Evolutionary conservation across 2,797 vertebrate species (phyloP).

Genomic region (Ptychadena robeensis): DNA sequence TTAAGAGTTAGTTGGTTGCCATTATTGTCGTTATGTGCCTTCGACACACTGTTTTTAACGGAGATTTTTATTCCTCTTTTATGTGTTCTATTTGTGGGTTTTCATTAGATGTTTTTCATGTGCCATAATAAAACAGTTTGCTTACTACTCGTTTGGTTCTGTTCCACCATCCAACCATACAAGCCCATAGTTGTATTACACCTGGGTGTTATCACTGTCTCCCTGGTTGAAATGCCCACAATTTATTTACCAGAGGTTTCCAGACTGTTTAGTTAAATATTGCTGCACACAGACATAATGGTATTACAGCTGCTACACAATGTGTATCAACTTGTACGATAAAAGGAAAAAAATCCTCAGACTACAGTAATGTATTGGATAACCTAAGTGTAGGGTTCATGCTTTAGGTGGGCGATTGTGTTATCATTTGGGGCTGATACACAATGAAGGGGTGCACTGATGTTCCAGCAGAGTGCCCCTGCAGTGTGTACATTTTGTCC

Average conservation of each 20-base stretch:
- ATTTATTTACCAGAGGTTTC: conserved; percentile 9
- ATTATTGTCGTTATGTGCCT: conserved; percentile 21
- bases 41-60: conserved; percentile 15
- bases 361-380: not conserved
- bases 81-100: conserved; percentile 34
- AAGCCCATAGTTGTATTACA: conserved; percentile 1
- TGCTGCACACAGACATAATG: not conserved
- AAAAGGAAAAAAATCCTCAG: not conserved
- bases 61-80: conserved; percentile 14
- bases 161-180: conserved; percentile 11
- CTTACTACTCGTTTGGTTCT: not conserved
- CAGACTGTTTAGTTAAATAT: conserved; percentile 9
- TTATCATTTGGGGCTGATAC: too few species aligned
- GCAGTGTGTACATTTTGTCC: too few species aligned
- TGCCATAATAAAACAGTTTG: conserved; percentile 13
- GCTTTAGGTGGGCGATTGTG: too few species aligned
- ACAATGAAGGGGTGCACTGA: too few species aligned
- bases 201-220: not conserved
- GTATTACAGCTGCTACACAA: not conserved
- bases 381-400: too few species aligned
- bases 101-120: conserved; percentile 24
- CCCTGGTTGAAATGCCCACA: conserved; percentile 6
- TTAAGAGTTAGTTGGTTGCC: conserved; percentile 31
- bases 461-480: too few species aligned
- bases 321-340: not conserved